phyloP scores from a whole-genome alignment of 30 jellyfish, hydroid and myxozoan genomes.

The Clytia hemisphaerica region DNA sequence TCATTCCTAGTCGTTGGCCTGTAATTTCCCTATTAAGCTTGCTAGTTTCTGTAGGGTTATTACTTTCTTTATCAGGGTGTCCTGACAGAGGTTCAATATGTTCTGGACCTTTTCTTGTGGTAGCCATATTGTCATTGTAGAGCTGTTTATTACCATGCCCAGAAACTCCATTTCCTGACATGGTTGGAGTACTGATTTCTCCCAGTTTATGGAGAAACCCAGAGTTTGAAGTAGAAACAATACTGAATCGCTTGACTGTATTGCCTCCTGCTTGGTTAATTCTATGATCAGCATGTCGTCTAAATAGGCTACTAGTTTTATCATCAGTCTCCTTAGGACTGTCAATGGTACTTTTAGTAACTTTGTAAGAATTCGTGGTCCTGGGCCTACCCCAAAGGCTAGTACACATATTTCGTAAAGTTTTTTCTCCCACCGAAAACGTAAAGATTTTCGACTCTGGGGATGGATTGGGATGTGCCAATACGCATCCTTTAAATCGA shows the following conservation, averaged over 20 bases:
- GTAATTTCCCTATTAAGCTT: neutral
- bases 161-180: neutral
- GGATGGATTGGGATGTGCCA: constrained; percentile 3
- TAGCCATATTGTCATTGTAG: neutral
- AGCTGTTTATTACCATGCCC: neutral
- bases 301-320: too few species aligned
- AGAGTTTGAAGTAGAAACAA: neutral
- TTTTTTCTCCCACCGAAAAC: neutral
- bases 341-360: too few species aligned
- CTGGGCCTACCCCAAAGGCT: constrained; percentile 5
- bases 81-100: neutral
- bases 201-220: constrained; percentile 1
- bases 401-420: neutral
- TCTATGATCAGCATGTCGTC: neutral
- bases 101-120: neutral
- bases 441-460: neutral
- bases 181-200: neutral
- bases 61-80: neutral
- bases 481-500: too few species aligned
- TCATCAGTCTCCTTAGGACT: too few species aligned
- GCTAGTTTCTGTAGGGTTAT: neutral
- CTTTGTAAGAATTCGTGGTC: neutral
- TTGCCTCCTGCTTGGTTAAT: neutral
- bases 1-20: neutral
- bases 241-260: neutral